These are phyloP conservation scores for Hylomyscus alleni DNA, from an alignment of 2,797 vertebrate species.

Conservation along the genomic window DNA sequence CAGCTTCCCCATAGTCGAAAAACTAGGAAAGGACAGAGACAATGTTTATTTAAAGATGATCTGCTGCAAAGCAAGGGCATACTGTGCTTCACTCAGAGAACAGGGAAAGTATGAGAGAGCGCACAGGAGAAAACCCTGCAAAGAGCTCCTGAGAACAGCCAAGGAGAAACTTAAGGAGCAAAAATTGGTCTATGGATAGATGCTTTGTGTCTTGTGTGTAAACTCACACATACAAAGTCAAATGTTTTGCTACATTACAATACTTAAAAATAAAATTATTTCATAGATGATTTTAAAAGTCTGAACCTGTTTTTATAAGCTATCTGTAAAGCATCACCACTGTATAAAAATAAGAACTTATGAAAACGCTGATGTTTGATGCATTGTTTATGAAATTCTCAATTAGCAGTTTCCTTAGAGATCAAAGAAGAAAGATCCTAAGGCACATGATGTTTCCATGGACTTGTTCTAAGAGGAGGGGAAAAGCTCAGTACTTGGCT, in stretches of 20 bases:
- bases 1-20: background rate
- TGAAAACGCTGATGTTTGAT: background rate
- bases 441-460: background rate
- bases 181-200: background rate
- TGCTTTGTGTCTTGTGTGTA: background rate
- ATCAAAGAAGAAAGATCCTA: background rate
- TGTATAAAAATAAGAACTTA: background rate
- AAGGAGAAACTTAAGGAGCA: background rate
- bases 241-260: background rate
- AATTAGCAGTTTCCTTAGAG: background rate
- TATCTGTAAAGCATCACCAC: background rate
- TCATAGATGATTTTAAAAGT: background rate
- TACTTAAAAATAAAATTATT: background rate
- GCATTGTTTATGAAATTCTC: background rate
- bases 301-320: background rate
- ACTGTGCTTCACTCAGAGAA: background rate
- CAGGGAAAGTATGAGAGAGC: background rate
- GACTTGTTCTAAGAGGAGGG: background rate
- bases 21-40: background rate
- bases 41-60: slow-evolving; percentile 8
- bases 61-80: background rate
- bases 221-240: background rate
- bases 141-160: background rate
- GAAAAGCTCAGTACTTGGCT: too few relatives aligned
- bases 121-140: background rate